Base-by-base conservation (phyloP, 2,113 vertebrate species). In the Rhizomys pruinosus region DNA sequence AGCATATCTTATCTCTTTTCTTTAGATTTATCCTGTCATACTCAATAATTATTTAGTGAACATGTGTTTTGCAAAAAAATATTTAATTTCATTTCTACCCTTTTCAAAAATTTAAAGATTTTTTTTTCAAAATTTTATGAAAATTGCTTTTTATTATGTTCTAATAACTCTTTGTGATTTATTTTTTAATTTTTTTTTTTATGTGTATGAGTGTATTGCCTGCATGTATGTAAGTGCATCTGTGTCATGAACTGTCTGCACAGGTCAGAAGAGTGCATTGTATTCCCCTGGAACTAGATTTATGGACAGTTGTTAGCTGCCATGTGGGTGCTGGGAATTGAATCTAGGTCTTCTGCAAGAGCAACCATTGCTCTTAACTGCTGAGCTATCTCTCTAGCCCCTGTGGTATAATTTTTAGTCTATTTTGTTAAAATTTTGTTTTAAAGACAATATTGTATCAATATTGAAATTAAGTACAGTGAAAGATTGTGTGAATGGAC, bases 161-260 rank as follows among this genome's bases (percentile, higher is more conserved):
- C 84, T 64, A 92, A 20, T 93, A 79, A 93, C 73, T 92, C 25
- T 78, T 72, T 57, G 22, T 81, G 80, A 59, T 78, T 93, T 92
- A 64, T 64, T 90, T 92, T n/a, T n/a, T n/a, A n/a, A n/a, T n/a
- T n/a, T n/a, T n/a, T n/a, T n/a, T n/a, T n/a, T n/a, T n/a, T n/a
- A n/a, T n/a, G n/a, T n/a, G n/a, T n/a, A n/a, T n/a, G n/a, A n/a
- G n/a, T n/a, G n/a, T n/a, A n/a, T n/a, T n/a, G n/a, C n/a, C n/a
- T n/a, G n/a, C n/a, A n/a, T n/a, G n/a, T n/a, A n/a, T n/a, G n/a
- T n/a, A n/a, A n/a, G n/a, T n/a, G n/a, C n/a, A n/a, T n/a, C n/a
- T n/a, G n/a, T n/a, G n/a, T n/a, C n/a, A n/a, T n/a, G n/a, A n/a
- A n/a, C n/a, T n/a, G n/a, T n/a, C n/a, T n/a, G n/a, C n/a, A n/a